Evolutionary conservation across 2,797 vertebrate species (phyloP).

Genomic region (Percopsis omiscomaycus): DNA sequence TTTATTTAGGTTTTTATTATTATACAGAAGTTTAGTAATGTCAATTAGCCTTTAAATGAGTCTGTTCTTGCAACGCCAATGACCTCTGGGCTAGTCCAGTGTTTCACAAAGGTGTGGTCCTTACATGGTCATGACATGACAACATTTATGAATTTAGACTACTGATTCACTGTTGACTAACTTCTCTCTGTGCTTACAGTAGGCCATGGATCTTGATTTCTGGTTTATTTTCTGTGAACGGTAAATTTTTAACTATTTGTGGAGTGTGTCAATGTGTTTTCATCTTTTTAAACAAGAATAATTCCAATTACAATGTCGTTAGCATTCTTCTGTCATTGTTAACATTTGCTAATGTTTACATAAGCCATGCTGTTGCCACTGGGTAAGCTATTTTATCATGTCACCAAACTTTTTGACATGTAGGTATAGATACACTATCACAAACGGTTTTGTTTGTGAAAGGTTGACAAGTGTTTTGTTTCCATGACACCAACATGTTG

Average conservation of each 20-base stretch:
- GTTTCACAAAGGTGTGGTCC: too few species aligned
- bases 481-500: conserved; percentile 38
- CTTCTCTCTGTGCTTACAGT: neutral
- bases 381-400: conserved; percentile 82
- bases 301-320: conserved; percentile 75
- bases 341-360: conserved; percentile 74
- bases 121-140: too few species aligned
- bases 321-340: conserved; percentile 82
- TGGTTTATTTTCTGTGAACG: neutral
- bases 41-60: too few species aligned
- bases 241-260: neutral
- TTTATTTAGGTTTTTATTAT: too few species aligned
- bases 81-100: too few species aligned
- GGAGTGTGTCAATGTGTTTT: neutral
- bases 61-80: too few species aligned
- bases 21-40: too few species aligned
- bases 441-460: conserved; percentile 80
- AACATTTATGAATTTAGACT: too few species aligned
- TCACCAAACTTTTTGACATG: conserved; percentile 78
- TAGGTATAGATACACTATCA: conserved; percentile 76
- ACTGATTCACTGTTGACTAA: neutral
- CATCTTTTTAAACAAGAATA: conserved; percentile 24
- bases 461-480: conserved; percentile 70
- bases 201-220: neutral
- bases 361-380: conserved; percentile 80